These are phyloP conservation scores for pig (Sus scrofa) DNA, from an alignment of 2,113 vertebrate genomes.

Conservation along the genomic window T2T-Sscrofa CM000816.6:22968001-22968500, in stretches of 20 bases:
- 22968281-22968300: background rate
- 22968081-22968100: background rate
- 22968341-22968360: too few relatives aligned
- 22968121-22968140: background rate
- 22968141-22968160: background rate
- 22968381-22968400: background rate
- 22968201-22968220: background rate
- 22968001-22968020: background rate
- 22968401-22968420: background rate
- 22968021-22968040: background rate
- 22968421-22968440: background rate
- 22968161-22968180: background rate
- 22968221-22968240: too few relatives aligned
- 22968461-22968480: background rate
- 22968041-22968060: background rate
- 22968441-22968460: background rate
- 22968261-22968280: background rate
- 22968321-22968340: background rate
- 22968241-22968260: background rate
- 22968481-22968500: background rate
- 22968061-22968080: background rate
- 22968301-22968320: background rate
- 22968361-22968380: background rate
- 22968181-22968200: background rate
- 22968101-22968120: background rate